A percentile compares a stretch with the other conserved stretches of the same genome.
phyloP scores from a whole-genome alignment of 2,888 invertebrate species.

The Rutpela maculata region DNA sequence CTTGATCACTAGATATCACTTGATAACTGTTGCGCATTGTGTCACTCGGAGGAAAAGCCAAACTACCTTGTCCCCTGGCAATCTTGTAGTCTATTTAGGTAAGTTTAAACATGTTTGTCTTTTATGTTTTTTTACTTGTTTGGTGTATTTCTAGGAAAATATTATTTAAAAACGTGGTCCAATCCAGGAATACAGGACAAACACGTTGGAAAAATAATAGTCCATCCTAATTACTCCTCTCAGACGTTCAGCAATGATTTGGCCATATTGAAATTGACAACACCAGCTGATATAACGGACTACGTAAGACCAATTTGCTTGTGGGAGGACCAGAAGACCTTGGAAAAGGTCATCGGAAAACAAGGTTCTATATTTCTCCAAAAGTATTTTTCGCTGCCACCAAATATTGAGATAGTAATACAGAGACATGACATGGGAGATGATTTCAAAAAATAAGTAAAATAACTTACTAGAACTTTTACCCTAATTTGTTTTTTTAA shows the following conservation, averaged over 20 bases:
- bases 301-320: conserved; percentile 70
- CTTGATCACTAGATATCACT: conserved; percentile 64
- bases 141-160: conserved; percentile 65
- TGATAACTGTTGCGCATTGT: conserved; percentile 71
- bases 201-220: conserved; percentile 65
- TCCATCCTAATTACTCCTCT: conserved; percentile 68
- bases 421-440: too few species aligned
- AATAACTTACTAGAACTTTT: too few species aligned
- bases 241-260: conserved; percentile 68
- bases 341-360: conserved; percentile 61
- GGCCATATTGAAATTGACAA: conserved; percentile 66
- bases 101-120: conserved; percentile 16
- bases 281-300: conserved; percentile 66
- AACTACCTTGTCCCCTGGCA: conserved; percentile 60
- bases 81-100: conserved; percentile 68
- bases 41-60: conserved; percentile 65
- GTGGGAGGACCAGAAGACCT: conserved; percentile 64
- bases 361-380: conserved; percentile 53
- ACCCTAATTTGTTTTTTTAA: too few species aligned
- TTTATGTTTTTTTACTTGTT: conserved; percentile 34
- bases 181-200: conserved; percentile 70
- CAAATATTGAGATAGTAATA: too few species aligned
- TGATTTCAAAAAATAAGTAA: too few species aligned
- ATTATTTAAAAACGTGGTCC: conserved; percentile 69
- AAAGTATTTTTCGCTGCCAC: background rate